Percentiles rank a stretch among this genome's conserved stretches.
These are phyloP conservation scores for Chlamydotis undulata DNA, from an alignment of 2,113 vertebrate genomes.

Conservation along the genomic window DNA sequence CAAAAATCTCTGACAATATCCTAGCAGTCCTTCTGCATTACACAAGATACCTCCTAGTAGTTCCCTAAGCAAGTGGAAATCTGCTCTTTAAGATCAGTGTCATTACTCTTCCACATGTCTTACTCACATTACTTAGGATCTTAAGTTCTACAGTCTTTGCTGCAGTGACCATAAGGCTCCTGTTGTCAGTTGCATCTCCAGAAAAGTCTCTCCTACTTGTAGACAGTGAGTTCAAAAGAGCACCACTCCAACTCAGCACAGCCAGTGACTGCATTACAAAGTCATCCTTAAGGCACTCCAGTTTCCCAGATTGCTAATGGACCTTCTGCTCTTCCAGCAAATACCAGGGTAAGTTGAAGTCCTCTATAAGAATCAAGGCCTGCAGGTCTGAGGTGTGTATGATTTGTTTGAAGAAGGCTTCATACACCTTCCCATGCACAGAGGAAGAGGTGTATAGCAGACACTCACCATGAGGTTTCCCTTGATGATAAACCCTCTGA, in stretches of 20 bases:
- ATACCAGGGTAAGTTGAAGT: not conserved
- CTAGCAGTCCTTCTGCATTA: not conserved
- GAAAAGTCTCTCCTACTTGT: not conserved
- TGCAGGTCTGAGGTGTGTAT: not conserved
- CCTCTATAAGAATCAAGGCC: not conserved
- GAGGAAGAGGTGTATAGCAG: not conserved
- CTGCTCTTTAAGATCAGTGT: not conserved
- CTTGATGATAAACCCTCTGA: not conserved
- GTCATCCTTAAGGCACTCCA: not conserved
- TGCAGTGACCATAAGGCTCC: not conserved
- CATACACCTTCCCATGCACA: not conserved
- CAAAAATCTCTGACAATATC: not conserved
- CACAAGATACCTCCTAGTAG: not conserved
- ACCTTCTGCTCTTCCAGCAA: not conserved
- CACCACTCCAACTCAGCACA: not conserved
- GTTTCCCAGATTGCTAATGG: not conserved
- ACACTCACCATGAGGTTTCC: not conserved
- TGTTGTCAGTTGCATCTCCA: fast-evolving
- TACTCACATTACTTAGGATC: not conserved
- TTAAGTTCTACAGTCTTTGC: not conserved
- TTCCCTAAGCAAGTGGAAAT: not conserved
- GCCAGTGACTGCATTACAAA: fast-evolving
- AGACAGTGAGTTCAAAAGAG: not conserved
- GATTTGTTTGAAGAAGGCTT: not conserved
- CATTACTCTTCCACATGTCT: not conserved